Conservation (phyloP, 2,888 invertebrate genomes). For the Laspeyria flexula region DNA sequence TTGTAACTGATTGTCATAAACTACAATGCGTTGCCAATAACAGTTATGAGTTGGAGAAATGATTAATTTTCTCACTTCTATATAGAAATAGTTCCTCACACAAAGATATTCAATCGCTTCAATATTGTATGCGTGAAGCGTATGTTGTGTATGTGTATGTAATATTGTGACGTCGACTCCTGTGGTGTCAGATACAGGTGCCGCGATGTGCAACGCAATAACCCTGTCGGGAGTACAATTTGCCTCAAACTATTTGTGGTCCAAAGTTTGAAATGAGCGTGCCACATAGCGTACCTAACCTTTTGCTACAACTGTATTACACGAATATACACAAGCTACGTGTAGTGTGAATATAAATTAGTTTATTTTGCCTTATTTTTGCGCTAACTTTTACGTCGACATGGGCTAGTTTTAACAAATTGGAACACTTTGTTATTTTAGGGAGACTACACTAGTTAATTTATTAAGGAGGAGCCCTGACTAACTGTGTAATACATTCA, state of each 20-base stretch:
- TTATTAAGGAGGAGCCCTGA: too few species aligned
- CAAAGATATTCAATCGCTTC: constrained; percentile 25
- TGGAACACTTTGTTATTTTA: neutral
- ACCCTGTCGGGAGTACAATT: constrained; percentile 54
- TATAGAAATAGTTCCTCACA: neutral
- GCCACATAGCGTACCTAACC: constrained; percentile 13
- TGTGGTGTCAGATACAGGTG: constrained; percentile 72
- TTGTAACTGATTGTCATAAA: constrained; percentile 29
- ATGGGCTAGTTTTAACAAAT: neutral
- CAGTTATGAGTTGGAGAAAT: constrained; percentile 27
- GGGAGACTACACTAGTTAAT: too few species aligned
- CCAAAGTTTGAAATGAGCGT: constrained; percentile 42
- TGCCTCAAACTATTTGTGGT: constrained; percentile 55
- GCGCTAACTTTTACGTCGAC: neutral
- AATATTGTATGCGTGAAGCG: constrained; percentile 2
- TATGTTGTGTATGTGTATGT: constrained; percentile 48
- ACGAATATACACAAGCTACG: constrained; percentile 12
- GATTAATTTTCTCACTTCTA: neutral
- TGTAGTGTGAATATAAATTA: constrained; percentile 1
- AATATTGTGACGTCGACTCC: constrained; percentile 58
- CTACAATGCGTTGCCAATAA: constrained; percentile 38
- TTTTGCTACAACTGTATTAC: constrained; percentile 13
- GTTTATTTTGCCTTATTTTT: constrained; percentile 1
- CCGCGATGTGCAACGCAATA: constrained; percentile 66
- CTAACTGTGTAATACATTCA: too few species aligned